Conservation (phyloP, 1,140 invertebrate genomes). For the Drosophila miranda region DNA sequence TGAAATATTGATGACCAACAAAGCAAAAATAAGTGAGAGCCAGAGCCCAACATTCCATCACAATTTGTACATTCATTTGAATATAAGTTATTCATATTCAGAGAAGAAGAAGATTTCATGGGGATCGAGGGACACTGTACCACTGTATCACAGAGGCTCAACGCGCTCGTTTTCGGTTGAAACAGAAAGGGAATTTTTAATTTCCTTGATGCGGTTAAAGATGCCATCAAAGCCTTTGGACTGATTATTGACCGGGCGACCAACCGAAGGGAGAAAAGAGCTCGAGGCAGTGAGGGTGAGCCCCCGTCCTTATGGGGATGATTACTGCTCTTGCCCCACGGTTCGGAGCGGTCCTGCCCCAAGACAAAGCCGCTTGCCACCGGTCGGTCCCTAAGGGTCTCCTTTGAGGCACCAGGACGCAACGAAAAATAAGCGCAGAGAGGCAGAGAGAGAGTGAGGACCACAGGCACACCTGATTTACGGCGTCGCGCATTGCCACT, state of each 20-base stretch:
- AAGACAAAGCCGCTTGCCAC: constrained; percentile 37
- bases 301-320: too few species aligned
- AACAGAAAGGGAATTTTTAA: constrained; percentile 17
- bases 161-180: background rate
- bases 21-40: too few species aligned
- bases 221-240: background rate
- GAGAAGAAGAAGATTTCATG: too few species aligned
- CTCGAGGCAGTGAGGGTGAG: too few species aligned
- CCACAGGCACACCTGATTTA: constrained; percentile 57
- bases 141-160: background rate
- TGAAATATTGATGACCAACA: too few species aligned
- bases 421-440: background rate
- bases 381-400: constrained; percentile 16
- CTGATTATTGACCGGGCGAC: background rate
- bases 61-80: too few species aligned
- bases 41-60: too few species aligned
- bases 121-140: too few species aligned
- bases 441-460: background rate
- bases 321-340: background rate
- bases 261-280: too few species aligned
- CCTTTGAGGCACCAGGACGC: constrained; percentile 25
- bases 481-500: constrained; percentile 67
- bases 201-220: constrained; percentile 4
- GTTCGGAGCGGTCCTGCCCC: constrained; percentile 22
- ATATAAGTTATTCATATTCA: too few species aligned